These are phyloP conservation scores for Gymnarchus niloticus DNA, from an alignment of 2,113 vertebrate genomes.

Conservation along the genomic window DNA sequence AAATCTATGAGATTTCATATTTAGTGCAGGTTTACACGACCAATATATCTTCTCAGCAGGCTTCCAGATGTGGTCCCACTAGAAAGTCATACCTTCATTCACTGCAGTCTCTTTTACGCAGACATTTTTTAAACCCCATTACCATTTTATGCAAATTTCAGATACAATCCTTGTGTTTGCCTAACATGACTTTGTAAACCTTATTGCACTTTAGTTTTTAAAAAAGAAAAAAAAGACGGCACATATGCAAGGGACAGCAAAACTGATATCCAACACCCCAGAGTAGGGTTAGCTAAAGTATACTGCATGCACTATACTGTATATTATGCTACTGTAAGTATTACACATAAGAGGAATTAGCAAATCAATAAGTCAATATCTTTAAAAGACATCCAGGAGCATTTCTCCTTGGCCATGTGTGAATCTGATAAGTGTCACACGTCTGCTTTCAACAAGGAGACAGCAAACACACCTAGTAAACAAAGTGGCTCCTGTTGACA, in stretches of 20 bases:
- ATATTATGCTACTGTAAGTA: background rate
- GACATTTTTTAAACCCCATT: background rate
- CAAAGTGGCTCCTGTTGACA: background rate
- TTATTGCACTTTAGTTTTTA: background rate
- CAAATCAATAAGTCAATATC: background rate
- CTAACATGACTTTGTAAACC: background rate
- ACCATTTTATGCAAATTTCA: background rate
- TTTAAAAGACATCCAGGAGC: background rate
- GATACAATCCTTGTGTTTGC: background rate
- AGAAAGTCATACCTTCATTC: background rate
- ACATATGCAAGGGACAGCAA: no score
- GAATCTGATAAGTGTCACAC: conserved; percentile 5
- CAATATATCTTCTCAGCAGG: background rate
- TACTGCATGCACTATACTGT: no score
- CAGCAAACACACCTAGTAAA: conserved; percentile 11
- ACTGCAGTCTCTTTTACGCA: background rate
- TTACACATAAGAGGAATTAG: background rate
- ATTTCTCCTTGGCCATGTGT: background rate
- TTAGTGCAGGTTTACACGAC: background rate
- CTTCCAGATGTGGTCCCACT: background rate
- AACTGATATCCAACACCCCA: no score
- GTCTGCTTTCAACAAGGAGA: background rate
- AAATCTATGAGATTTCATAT: background rate
- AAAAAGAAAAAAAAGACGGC: no score
- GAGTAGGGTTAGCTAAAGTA: no score